Conservation (phyloP, 1,140 invertebrate species). For the Polypedilum vanderplanki region DNA sequence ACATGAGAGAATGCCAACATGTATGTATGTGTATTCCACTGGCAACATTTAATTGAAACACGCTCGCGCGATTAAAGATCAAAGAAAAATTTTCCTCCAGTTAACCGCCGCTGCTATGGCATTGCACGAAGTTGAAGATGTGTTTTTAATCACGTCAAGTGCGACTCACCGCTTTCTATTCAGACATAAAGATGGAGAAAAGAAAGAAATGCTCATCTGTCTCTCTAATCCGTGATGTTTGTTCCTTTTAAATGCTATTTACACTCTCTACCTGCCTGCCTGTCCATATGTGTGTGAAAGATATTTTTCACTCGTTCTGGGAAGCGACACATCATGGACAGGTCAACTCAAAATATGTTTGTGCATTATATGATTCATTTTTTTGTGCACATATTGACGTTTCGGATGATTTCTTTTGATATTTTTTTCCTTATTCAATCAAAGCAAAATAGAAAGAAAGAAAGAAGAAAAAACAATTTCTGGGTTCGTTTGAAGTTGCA, state of each 20-base stretch:
- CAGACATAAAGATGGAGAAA: background rate
- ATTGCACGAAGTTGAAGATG: background rate
- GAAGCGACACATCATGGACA: too few relatives aligned
- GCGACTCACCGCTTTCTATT: background rate
- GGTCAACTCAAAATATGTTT: too few relatives aligned
- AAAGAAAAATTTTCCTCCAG: conserved; percentile 1
- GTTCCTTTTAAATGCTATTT: background rate
- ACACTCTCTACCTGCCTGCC: background rate
- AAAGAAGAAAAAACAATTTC: background rate
- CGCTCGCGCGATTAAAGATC: conserved; percentile 19
- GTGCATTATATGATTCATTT: background rate
- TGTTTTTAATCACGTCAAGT: conserved; percentile 28
- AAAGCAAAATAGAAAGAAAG: background rate
- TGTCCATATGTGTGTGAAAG: too few relatives aligned
- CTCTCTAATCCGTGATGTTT: conserved; percentile 13
- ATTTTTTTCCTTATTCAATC: background rate
- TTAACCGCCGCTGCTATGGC: background rate
- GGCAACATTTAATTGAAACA: conserved; percentile 24
- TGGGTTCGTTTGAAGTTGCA: background rate
- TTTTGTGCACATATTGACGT: conserved; percentile 11
- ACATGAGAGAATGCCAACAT: background rate
- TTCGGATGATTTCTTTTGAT: conserved; percentile 26
- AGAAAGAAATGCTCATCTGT: conserved; percentile 24
- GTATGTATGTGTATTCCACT: background rate
- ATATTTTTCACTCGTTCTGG: too few relatives aligned